phyloP scores from a whole-genome alignment of 2,113 vertebrate genomes.

The Sylvietta virens region DNA sequence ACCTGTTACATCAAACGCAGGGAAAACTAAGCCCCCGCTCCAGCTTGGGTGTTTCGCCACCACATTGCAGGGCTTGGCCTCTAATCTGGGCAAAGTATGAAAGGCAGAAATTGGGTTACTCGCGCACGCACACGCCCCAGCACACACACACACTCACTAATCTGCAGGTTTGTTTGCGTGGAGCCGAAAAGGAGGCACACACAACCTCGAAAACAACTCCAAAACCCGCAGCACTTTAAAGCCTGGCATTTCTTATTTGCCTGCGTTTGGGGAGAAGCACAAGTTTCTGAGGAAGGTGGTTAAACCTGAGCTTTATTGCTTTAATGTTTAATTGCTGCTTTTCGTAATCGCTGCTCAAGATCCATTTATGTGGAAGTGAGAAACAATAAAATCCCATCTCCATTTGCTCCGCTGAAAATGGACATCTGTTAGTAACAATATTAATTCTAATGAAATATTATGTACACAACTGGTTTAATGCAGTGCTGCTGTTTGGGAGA shows the following conservation, averaged over 20 bases:
- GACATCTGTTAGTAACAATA: conserved; percentile 63
- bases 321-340: conserved; percentile 42
- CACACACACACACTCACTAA: not conserved
- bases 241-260: not conserved
- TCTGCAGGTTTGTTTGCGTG: conserved; percentile 3
- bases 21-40: not conserved
- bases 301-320: conserved; percentile 14
- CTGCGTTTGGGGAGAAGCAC: not conserved
- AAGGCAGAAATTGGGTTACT: conserved; percentile 62
- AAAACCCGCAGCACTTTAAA: not conserved
- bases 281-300: not conserved
- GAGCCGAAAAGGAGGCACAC: not conserved
- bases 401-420: conserved; percentile 37
- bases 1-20: conserved; percentile 55
- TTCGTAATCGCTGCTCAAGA: conserved; percentile 48
- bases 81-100: conserved; percentile 51
- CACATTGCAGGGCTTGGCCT: conserved; percentile 24
- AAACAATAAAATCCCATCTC: conserved; percentile 67
- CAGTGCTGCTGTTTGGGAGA: conserved; percentile 42
- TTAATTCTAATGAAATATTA: conserved; percentile 64
- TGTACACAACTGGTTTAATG: conserved; percentile 54
- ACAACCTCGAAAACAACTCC: not conserved
- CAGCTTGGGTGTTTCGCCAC: not conserved
- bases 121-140: not conserved
- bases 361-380: conserved; percentile 61